Evolutionary conservation across 2,113 vertebrate genomes (phyloP).

Genomic region (Campylomormyrus tamandua): DNA sequence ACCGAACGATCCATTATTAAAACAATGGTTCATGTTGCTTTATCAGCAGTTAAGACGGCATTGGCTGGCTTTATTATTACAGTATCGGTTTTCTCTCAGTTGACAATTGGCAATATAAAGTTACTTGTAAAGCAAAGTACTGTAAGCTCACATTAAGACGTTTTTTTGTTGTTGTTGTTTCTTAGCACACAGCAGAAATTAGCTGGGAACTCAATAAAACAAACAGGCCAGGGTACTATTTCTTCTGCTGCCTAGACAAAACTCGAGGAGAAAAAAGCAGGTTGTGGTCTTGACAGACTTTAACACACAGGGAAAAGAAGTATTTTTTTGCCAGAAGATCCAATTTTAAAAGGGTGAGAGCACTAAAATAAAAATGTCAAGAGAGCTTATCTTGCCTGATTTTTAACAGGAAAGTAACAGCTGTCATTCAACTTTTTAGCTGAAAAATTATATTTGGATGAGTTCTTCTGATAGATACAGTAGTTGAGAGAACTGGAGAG

Average conservation of each 20-base stretch:
- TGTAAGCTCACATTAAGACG: background rate
- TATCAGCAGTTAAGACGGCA: background rate
- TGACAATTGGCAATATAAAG: constrained; percentile 6
- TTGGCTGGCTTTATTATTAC: background rate
- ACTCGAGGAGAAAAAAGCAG: background rate
- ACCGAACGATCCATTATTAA: background rate
- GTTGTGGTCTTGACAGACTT: background rate
- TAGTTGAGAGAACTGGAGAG: background rate
- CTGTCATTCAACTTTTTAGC: background rate
- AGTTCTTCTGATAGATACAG: background rate
- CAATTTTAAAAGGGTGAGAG: background rate
- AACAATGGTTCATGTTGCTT: background rate
- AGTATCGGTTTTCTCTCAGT: background rate
- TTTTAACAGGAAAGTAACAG: background rate
- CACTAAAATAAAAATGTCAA: background rate
- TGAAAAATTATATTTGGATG: background rate
- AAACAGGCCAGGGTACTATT: background rate
- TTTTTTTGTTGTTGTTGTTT: background rate
- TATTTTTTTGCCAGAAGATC: background rate
- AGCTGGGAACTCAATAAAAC: background rate
- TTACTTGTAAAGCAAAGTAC: background rate
- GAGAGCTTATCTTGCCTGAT: background rate
- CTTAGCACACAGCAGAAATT: background rate
- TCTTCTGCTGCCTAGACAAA: background rate
- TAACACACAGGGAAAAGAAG: background rate